phyloP scores from a whole-genome alignment of 2,113 vertebrate genomes.

The Sminthopsis crassicaudata region DNA sequence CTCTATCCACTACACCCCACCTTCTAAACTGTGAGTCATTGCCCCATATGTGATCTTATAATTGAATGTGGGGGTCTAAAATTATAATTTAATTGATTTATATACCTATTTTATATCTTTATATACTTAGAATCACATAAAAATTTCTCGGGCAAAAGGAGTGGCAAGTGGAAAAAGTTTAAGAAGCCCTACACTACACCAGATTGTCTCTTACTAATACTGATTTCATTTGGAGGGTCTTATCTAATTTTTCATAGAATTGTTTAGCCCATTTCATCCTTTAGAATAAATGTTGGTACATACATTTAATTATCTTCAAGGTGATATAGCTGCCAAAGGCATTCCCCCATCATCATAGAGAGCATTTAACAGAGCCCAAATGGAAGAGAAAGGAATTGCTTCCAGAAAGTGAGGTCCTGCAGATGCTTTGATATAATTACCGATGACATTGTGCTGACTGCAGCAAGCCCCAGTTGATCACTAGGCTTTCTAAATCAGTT shows the following conservation, averaged over 20 bases:
- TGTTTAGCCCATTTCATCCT: not conserved
- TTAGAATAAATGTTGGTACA: not conserved
- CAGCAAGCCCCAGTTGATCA: not conserved
- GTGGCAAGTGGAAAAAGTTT: no score
- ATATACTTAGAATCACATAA: no score
- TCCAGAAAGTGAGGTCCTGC: not conserved
- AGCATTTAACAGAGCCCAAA: not conserved
- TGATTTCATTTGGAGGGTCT: not conserved
- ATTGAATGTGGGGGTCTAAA: no score
- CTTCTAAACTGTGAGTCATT: no score
- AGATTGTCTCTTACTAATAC: not conserved
- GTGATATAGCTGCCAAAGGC: not conserved
- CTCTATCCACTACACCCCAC: not conserved
- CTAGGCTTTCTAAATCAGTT: not conserved
- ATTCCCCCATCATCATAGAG: not conserved
- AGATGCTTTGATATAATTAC: not conserved
- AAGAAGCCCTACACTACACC: not conserved
- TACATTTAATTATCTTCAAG: not conserved
- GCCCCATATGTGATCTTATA: no score
- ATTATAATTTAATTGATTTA: no score
- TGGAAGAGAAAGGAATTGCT: not conserved
- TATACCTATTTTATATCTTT: no score
- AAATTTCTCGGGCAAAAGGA: no score
- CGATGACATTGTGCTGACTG: not conserved
- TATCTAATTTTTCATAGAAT: not conserved